Percentiles rank a stretch among this genome's conserved stretches.
phyloP scores from a whole-genome alignment of 2,888 invertebrate genomes.

The Tipula confusa region DNA sequence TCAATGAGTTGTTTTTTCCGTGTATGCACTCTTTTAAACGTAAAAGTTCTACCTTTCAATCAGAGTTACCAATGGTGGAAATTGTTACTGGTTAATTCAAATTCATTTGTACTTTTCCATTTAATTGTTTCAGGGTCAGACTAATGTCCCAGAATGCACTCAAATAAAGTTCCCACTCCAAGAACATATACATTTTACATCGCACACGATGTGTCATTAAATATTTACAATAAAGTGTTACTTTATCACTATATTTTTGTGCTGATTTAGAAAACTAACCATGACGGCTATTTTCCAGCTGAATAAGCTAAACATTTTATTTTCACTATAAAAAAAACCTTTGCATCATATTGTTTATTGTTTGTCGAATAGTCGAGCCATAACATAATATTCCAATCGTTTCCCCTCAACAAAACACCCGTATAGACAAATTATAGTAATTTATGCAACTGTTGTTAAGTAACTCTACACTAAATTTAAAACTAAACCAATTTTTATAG shows the following conservation, averaged over 20 bases:
- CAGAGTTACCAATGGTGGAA: too few species aligned
- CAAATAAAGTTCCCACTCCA: too few species aligned
- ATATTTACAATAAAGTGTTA: too few species aligned
- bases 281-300: neutral
- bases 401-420: neutral
- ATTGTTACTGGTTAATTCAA: too few species aligned
- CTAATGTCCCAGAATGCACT: too few species aligned
- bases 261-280: neutral
- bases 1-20: too few species aligned
- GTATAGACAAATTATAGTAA: neutral
- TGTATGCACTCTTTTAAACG: too few species aligned
- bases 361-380: neutral
- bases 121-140: too few species aligned
- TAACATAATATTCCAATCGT: neutral
- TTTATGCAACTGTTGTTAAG: neutral
- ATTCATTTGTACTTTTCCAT: too few species aligned
- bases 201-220: too few species aligned
- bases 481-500: neutral
- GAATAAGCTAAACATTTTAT: neutral
- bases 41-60: too few species aligned
- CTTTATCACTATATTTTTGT: neutral
- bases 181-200: too few species aligned
- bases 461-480: neutral
- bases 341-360: neutral
- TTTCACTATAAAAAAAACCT: neutral